Evolutionary conservation across 64 coral and sea anemone genomes (phyloP).

Genomic region (Pocillopora verrucosa): DNA sequence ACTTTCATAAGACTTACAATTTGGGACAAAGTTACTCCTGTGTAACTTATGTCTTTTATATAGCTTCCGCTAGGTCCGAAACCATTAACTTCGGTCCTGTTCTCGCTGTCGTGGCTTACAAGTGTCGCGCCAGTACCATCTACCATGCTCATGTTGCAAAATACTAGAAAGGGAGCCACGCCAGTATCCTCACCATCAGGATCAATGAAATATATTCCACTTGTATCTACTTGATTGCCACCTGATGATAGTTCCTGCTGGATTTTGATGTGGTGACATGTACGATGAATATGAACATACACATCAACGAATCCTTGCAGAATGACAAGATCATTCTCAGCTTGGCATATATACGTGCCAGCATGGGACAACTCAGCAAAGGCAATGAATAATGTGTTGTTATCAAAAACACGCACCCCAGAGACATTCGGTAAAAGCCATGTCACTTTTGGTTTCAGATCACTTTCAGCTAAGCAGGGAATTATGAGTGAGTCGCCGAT

Average conservation of each 20-base stretch:
- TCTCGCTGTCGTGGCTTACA: slow-evolving; percentile 34
- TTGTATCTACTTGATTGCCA: background rate
- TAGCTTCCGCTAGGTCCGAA: background rate
- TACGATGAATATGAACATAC: background rate
- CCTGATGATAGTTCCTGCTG: background rate
- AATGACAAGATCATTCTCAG: background rate
- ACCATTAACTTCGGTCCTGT: slow-evolving; percentile 13
- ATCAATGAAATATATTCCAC: slow-evolving; percentile 4
- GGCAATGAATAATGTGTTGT: background rate
- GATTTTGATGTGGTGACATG: background rate
- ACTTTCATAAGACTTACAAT: background rate
- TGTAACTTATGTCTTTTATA: background rate
- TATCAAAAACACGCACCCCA: background rate
- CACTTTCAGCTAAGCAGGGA: background rate
- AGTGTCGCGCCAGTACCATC: slow-evolving; percentile 39
- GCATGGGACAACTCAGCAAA: background rate
- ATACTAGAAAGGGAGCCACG: slow-evolving; percentile 5
- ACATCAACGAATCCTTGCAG: background rate
- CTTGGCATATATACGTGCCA: background rate
- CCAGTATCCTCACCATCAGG: background rate
- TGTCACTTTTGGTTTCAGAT: background rate
- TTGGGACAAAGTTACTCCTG: background rate
- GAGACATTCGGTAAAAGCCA: background rate
- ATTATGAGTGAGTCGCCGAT: slow-evolving; percentile 3
- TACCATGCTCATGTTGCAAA: slow-evolving; percentile 51